Evolutionary conservation across 2,113 vertebrate species (phyloP).

Genomic region (Nerophis ophidion): DNA sequence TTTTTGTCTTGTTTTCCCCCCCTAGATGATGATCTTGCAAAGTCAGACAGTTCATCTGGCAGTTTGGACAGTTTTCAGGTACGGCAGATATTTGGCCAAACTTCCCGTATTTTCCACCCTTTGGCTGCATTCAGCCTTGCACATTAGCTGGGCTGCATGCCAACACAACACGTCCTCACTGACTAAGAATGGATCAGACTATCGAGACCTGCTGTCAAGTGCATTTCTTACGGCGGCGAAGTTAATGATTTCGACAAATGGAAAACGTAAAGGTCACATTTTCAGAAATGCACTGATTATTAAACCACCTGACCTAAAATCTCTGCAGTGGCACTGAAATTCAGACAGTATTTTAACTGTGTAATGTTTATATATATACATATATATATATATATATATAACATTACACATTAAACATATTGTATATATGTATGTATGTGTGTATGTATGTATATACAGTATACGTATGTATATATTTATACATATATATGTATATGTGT

Average conservation of each 20-base stretch:
- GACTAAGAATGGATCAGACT: neutral
- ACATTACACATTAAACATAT: no score
- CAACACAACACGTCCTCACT: no score
- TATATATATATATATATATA: no score
- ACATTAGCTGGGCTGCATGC: neutral
- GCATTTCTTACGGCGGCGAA: conserved; percentile 1
- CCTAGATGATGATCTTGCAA: conserved; percentile 90
- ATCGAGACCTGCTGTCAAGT: no score
- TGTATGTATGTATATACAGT: no score
- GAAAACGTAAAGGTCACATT: conserved; percentile 32
- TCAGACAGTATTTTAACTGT: neutral
- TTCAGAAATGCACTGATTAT: conserved; percentile 35
- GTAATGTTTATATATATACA: no score
- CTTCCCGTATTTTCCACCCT: no score
- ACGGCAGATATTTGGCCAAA: neutral
- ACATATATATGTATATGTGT: no score
- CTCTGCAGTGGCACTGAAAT: neutral
- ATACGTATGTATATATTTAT: no score
- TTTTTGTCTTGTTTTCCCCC: conserved; percentile 20
- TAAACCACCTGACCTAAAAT: conserved; percentile 30
- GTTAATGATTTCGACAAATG: conserved; percentile 14
- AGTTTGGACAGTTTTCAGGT: conserved; percentile 90
- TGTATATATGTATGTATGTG: no score
- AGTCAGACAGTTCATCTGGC: conserved; percentile 84
- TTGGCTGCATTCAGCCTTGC: neutral